Evolutionary conservation across 2,888 invertebrate species (phyloP), one percentile per base, ranked within the genome.

Genomic region (Hoplodrina ambigua): DNA sequence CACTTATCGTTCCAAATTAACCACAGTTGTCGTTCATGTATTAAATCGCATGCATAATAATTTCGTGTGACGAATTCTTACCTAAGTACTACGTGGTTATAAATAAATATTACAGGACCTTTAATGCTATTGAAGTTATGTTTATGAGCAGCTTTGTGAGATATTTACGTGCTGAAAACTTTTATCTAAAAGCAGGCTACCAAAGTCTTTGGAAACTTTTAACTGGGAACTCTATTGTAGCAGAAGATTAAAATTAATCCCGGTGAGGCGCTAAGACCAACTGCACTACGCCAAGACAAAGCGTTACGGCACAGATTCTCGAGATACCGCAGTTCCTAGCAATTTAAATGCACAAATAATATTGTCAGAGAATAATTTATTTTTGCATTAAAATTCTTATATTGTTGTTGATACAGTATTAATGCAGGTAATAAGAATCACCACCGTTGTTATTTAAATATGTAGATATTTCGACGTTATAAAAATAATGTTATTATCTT

Each of bases 181-280:
- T 81, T 73, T 41, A 78, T 69, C 75, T 75, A 75, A 80, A 81
- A 71, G 70, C 66, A 33, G 76, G 78, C 76, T 78, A 72, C 78
- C 67, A 73, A 72, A 79, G 72, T 61, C 66, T 74, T 70, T 75
- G 69, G 44, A 74, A 82, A 82, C 66, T 82, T 85, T 80, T 74
- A 78, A 68, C 72, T 58, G 69, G 69, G 67, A 81, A 69, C 70
- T 73, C 68, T 75, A 83, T 82, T 81, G 74, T 81, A 81, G 72
- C 69, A 65, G 75, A 74, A 83, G 82, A 82, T 85, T 82, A 78
- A 82, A 81, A 72, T 85, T 80, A 83, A 85, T 84, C 82, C 80
- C 68, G 61, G 70, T 61, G 65, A 80, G 69, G 73, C 75, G 68
- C 72, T 70, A 75, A 77, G 72, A 72, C 61, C 73, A 71, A 69